phyloP scores from a whole-genome alignment of 2,113 vertebrate genomes.

The Rattus norvegicus region DNA sequence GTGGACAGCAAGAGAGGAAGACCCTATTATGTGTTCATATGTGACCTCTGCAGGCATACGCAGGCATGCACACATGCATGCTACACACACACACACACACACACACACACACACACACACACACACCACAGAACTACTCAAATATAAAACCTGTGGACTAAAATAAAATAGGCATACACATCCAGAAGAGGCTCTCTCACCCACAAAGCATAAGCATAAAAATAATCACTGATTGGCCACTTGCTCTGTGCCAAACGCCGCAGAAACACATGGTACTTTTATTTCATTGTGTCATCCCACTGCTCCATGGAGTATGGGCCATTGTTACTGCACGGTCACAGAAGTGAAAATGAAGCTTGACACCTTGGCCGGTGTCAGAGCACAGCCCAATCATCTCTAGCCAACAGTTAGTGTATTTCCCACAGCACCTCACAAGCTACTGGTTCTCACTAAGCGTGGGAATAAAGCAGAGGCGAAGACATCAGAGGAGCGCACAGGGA shows the following conservation, averaged over 20 bases:
- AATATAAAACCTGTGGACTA: neutral
- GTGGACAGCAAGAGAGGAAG: neutral
- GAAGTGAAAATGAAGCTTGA: neutral
- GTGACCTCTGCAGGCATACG: neutral
- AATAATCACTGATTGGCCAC: neutral
- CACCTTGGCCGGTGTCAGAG: neutral
- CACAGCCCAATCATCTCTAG: neutral
- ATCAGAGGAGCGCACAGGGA: neutral
- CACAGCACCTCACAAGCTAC: neutral
- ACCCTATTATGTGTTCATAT: neutral
- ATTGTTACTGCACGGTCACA: neutral
- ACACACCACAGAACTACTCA: neutral
- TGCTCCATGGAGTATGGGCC: neutral
- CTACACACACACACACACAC: neutral
- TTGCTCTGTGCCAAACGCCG: neutral
- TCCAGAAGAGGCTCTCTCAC: neutral
- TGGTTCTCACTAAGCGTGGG: neutral
- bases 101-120: neutral
- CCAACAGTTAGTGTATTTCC: neutral
- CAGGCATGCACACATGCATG: neutral
- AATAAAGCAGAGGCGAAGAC: neutral
- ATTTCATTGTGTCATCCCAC: too few relatives aligned
- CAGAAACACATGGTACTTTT: neutral
- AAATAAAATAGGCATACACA: neutral
- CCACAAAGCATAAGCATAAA: neutral